Percentiles rank a stretch among this genome's conserved stretches.
phyloP scores from a whole-genome alignment of 2,797 vertebrate species.

The Pangasius larnaudii region DNA sequence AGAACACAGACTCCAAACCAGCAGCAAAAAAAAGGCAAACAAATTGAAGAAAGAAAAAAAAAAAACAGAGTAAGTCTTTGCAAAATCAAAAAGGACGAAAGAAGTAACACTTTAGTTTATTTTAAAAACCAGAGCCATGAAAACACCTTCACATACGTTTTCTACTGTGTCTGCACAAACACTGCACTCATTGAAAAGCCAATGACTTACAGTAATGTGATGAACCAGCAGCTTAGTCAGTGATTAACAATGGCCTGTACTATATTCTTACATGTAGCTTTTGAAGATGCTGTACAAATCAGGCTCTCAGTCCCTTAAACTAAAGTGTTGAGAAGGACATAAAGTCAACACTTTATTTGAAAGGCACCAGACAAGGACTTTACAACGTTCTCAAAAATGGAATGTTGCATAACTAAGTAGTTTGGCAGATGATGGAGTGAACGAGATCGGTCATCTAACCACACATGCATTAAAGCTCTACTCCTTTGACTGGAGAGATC shows the following conservation, averaged over 20 bases:
- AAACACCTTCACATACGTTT: conserved; percentile 23
- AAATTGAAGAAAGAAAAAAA: conserved; percentile 23
- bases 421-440: not conserved
- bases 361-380: conserved; percentile 49
- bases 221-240: not conserved
- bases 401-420: not conserved
- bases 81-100: not conserved
- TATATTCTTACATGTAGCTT: not conserved
- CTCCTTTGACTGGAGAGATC: not conserved
- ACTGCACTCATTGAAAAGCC: not conserved
- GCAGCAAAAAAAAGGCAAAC: conserved; percentile 9
- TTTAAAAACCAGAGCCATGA: conserved; percentile 19
- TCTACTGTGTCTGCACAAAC: not conserved
- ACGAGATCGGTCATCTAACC: not conserved
- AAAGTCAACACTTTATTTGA: conserved; percentile 51
- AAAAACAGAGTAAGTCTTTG: conserved; percentile 21
- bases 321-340: conserved; percentile 46
- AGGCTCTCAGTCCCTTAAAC: conserved; percentile 36
- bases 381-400: not conserved
- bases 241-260: not conserved
- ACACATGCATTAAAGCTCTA: not conserved
- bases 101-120: conserved; percentile 51
- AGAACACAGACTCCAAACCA: conserved; percentile 29
- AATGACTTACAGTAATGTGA: conserved; percentile 3
- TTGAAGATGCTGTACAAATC: conserved; percentile 20